Base-by-base conservation (phyloP, 2,113 vertebrate genomes). In the Gopherus flavomarginatus region DNA sequence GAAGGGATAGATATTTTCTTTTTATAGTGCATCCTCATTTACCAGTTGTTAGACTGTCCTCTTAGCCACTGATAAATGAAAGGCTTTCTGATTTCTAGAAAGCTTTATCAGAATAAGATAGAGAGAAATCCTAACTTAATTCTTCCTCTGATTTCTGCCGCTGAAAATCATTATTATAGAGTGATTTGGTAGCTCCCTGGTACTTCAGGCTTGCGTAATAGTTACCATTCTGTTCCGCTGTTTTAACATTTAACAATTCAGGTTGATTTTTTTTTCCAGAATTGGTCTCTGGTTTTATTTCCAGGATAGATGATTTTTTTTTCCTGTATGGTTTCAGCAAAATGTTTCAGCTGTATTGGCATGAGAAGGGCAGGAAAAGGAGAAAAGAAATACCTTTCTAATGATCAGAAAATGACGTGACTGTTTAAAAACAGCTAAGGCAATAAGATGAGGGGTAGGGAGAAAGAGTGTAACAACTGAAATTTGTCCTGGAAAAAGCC, bases 1-100 rank as follows among this genome's bases (percentile, higher is more conserved):
- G 56, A 85, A 83, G 69, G 78, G 92, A 77, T 54, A 81, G 93
- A 90, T 93, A 83, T 95, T 96, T 97, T 95, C 92, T 93, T 96
- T 92, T 96, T 85, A 93, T 96, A 80, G 86, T 87, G 42, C 85
- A 54, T 95, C 91, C 97, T 96, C 95, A 92, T 97, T 97, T 97
- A 82, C 86, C 90, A 90, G 85, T 94, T 97, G 96, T 92, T 83
- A 89, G 91, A 85, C 84, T 95, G 54, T 92, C 26, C 95, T 94
- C 86, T 94, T 79, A 86, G 94, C 93, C 85, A 26, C 47, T 90
- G 83, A 21, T 77, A 44, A 27, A 78, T 88, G 59, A 93, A 89
- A 87, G 69, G 26, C 59, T 89, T 92, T 81, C 79, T 96, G 35
- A 50, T 92, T 91, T 95, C 79, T 92, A 77, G 77, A 78, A 89